Evolutionary conservation across 2,113 vertebrate genomes (phyloP).

Genomic region (Papio anubis): DNA sequence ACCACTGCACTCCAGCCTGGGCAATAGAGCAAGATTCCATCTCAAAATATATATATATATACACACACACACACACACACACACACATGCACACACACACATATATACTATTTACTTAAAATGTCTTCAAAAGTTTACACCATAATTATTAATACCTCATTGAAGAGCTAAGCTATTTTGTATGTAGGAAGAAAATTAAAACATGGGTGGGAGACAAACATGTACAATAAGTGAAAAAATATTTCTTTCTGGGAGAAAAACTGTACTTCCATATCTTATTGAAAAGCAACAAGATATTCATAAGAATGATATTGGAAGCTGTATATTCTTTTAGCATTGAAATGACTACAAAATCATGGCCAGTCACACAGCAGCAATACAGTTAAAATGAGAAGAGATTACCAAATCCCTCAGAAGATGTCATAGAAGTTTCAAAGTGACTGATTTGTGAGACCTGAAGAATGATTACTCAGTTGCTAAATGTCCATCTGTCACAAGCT

Average conservation of each 20-base stretch:
- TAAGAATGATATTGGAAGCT: neutral
- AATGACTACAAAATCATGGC: neutral
- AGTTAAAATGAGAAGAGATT: neutral
- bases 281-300: neutral
- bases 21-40: no score
- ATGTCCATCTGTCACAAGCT: conserved; percentile 38
- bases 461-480: conserved; percentile 41
- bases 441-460: neutral
- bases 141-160: neutral
- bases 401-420: conserved; percentile 12
- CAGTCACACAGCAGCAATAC: neutral
- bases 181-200: neutral
- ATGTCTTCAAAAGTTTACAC: neutral
- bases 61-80: no score
- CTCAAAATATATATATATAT: no score
- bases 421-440: conserved; percentile 12
- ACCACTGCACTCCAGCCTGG: no score
- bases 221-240: conserved; percentile 16
- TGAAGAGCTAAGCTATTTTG: neutral
- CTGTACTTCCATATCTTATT: neutral
- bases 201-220: neutral
- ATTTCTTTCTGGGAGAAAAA: conserved; percentile 2
- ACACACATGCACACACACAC: accelerated
- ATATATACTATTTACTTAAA: neutral
- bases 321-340: neutral